Base-by-base conservation (phyloP, 92 coral and sea anemone species). In the Actinostola sp. region DNA sequence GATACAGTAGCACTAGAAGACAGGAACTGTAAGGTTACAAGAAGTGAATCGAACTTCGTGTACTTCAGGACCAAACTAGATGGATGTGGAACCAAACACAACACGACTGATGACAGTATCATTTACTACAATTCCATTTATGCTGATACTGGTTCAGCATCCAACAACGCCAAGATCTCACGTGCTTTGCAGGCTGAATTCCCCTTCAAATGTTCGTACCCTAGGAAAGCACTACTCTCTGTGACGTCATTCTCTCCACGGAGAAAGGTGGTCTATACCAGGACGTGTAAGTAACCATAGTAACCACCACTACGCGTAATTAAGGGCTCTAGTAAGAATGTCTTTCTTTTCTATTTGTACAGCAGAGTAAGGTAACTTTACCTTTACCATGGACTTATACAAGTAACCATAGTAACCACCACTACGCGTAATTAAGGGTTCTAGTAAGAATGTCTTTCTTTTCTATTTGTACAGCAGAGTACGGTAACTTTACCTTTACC, bases 161-260 rank as follows among this genome's bases (percentile, higher is more conserved):
- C 75, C 0, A 79, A 76, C 16, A 67, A 57, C 32, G 46, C 70
- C 35, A 52, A 83, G 70, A 90, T 90, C 61, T 79, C 90, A 52
- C 79, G 97, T 51, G 85, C 82, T 15, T 75, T 88, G 49, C 84
- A 83, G 34, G 97, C 97, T 8, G 78, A 82, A 49, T 90, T 83
- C 63, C 97, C 97, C 0, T 88, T 90, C 80, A 78, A 76, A 82
- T 90, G 97, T 32, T 53, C 88, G 0, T 90, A 55, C 54, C 78
- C 86, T 13, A 79, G 97, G 20, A 60, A 90, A 1, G 78, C 85
- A 15, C 49, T 83, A 11, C 26, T 90, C 62, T 90, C 97, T 16
- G 97, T 90, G 4, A 86, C 74, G 21, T 78, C 87, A 55, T 90
- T 90, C 41, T 83, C 93, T 2, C 97, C 97, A 16, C 71, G 97